Percentiles rank a stretch among this genome's conserved stretches.
Conservation (phyloP, 2,113 vertebrate species). For the Ictalurus punctatus region DNA sequence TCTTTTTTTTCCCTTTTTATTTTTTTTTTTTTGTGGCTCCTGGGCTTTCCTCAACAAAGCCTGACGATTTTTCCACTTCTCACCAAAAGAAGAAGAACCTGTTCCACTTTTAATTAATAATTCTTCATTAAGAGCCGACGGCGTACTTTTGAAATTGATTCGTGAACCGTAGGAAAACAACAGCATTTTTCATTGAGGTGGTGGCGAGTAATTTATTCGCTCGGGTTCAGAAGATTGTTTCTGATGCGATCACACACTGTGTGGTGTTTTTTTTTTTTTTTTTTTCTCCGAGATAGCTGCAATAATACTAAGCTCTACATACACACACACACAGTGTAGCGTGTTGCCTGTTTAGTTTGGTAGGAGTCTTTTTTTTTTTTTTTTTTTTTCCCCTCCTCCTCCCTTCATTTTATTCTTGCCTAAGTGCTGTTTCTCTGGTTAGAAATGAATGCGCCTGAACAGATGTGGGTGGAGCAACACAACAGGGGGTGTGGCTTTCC, state of each 20-base stretch:
- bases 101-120: conserved; percentile 82
- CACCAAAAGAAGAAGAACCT: conserved; percentile 80
- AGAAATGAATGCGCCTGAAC: not conserved
- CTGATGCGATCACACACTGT: not conserved
- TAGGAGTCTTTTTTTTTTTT: not conserved
- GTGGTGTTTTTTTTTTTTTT: not conserved
- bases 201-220: conserved; percentile 68
- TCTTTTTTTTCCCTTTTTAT: conserved; percentile 48
- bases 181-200: conserved; percentile 63
- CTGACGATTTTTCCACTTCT: conserved; percentile 74
- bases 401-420: not conserved
- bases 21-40: conserved; percentile 64
- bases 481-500: not conserved
- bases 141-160: conserved; percentile 73
- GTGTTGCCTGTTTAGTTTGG: too few relatives aligned
- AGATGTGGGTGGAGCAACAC: not conserved
- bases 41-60: conserved; percentile 79
- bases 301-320: too few relatives aligned
- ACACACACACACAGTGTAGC: not conserved
- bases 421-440: not conserved
- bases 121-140: conserved; percentile 68
- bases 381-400: too few relatives aligned
- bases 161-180: conserved; percentile 69
- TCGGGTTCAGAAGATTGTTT: not conserved
- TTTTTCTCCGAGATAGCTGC: not conserved